A percentile compares a stretch with the other conserved stretches of the same genome.
Evolutionary conservation across 2,113 vertebrate genomes (phyloP).

Genomic region (Paradoxurus hermaphroditus): DNA sequence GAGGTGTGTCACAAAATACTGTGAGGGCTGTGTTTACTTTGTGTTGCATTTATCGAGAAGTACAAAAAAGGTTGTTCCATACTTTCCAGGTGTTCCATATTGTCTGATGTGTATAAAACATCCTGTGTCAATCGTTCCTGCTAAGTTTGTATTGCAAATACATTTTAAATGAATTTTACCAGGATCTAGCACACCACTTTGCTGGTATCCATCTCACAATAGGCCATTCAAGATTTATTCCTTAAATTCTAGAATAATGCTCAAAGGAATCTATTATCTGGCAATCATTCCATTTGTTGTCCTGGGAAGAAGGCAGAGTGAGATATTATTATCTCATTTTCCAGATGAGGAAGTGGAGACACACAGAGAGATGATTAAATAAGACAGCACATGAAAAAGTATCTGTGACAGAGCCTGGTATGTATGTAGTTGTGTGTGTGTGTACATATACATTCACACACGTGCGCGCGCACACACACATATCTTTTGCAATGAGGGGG

Average conservation of each 20-base stretch:
- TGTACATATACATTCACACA: background rate
- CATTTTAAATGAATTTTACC: conserved; percentile 15
- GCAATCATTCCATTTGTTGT: background rate
- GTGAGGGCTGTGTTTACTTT: conserved; percentile 50
- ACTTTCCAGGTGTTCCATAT: conserved; percentile 17
- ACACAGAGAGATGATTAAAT: background rate
- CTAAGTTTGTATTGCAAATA: background rate
- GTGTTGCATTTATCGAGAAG: background rate
- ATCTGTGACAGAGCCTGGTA: background rate
- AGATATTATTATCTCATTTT: background rate
- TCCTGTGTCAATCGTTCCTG: conserved; percentile 7
- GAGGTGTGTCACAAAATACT: background rate
- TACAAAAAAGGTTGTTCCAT: background rate
- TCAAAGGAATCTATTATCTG: background rate
- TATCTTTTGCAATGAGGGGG: background rate
- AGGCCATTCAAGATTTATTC: background rate
- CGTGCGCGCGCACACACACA: background rate
- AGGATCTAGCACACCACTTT: background rate
- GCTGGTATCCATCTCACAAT: background rate
- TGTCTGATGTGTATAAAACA: conserved; percentile 39
- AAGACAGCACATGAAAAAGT: background rate
- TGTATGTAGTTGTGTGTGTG: background rate
- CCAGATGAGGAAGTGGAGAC: background rate
- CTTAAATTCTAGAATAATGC: conserved; percentile 13
- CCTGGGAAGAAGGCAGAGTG: background rate